Percentiles rank a stretch among this genome's conserved stretches.
These are phyloP conservation scores for Daboia siamensis DNA, from an alignment of 2,113 vertebrate genomes.

Conservation along the genomic window DNA sequence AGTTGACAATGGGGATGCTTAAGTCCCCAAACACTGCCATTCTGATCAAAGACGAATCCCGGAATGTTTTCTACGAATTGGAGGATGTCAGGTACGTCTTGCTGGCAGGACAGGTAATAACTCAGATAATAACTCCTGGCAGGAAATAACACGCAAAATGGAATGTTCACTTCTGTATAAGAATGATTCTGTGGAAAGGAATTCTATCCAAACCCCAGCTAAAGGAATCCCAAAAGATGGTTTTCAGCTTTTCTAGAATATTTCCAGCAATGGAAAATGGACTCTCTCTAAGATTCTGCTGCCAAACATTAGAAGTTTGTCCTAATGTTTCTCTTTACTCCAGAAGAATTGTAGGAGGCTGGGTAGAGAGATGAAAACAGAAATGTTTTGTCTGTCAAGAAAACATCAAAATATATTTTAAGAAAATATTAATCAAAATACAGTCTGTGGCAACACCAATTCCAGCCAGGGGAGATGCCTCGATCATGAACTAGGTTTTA, in stretches of 20 bases:
- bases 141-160: background rate
- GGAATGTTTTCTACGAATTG: constrained; percentile 97
- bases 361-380: too few species aligned
- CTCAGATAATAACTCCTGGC: background rate
- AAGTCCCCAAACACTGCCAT: constrained; percentile 97
- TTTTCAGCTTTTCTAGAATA: background rate
- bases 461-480: background rate
- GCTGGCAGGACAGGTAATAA: too few species aligned
- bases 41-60: constrained; percentile 95
- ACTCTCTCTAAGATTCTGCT: too few species aligned
- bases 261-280: background rate
- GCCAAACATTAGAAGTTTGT: background rate
- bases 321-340: background rate
- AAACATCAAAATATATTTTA: background rate
- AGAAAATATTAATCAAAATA: background rate
- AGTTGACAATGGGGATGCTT: constrained; percentile 96
- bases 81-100: constrained; percentile 85
- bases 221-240: background rate
- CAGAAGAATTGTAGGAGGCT: background rate
- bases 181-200: background rate
- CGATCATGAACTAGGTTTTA: background rate
- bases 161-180: background rate
- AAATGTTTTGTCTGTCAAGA: background rate
- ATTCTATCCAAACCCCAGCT: background rate
- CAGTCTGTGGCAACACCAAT: background rate